These are phyloP conservation scores for Serripes groenlandicus DNA, from an alignment of 2,888 invertebrate genomes.

Conservation along the genomic window DNA sequence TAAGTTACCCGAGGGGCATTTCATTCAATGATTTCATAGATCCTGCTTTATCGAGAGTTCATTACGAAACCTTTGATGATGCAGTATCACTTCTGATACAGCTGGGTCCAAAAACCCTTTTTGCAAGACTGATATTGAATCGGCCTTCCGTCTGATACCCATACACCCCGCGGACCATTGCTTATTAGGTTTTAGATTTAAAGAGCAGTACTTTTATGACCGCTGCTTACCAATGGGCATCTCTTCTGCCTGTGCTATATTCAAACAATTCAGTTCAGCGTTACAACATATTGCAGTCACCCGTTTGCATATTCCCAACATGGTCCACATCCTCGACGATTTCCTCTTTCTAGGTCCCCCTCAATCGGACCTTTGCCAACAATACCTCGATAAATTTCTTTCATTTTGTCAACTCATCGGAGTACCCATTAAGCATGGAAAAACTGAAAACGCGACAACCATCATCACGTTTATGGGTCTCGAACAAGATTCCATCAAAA, in stretches of 20 bases:
- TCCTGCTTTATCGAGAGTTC: conserved; percentile 11
- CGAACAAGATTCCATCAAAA: conserved; percentile 42
- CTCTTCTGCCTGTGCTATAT: conserved; percentile 35
- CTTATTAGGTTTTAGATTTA: conserved; percentile 35
- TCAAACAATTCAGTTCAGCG: conserved; percentile 33
- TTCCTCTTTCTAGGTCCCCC: conserved; percentile 29
- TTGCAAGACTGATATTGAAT: conserved; percentile 61
- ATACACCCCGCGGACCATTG: conserved; percentile 44
- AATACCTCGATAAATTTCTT: conserved; percentile 3
- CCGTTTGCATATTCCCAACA: background rate
- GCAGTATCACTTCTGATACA: conserved; percentile 12
- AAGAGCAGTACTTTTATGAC: conserved; percentile 38
- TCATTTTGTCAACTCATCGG: conserved; percentile 13
- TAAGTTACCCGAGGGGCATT: conserved; percentile 38
- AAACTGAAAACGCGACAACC: conserved; percentile 25
- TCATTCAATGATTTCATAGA: conserved; percentile 58
- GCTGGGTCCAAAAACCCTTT: conserved; percentile 11
- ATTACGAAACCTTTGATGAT: conserved; percentile 47
- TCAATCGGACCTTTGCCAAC: background rate
- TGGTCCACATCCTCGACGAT: conserved; percentile 45
- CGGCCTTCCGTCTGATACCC: conserved; percentile 41
- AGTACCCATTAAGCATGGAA: conserved; percentile 37
- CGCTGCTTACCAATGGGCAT: conserved; percentile 41
- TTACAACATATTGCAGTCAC: conserved; percentile 5
- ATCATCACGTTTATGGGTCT: conserved; percentile 43